phyloP scores from a whole-genome alignment of 2,113 vertebrate species.

The Larimichthys polyactis region DNA sequence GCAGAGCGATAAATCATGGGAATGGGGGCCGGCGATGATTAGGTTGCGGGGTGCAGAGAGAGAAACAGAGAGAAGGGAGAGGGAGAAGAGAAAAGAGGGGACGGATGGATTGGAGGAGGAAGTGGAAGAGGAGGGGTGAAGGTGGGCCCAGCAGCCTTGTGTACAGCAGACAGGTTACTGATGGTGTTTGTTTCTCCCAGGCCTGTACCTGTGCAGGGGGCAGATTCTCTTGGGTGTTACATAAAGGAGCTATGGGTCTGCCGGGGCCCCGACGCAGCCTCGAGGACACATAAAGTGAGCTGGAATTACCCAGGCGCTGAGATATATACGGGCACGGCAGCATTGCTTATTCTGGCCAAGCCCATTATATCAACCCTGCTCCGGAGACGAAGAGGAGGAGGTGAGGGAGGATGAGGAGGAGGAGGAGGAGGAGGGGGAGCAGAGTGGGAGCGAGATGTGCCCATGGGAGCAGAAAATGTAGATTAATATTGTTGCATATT shows the following conservation, averaged over 20 bases:
- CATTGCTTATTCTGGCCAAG: conserved; percentile 77
- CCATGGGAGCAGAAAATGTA: conserved; percentile 74
- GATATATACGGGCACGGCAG: conserved; percentile 66
- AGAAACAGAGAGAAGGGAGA: conserved; percentile 16
- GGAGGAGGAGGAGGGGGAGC: conserved; percentile 11
- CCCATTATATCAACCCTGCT: conserved; percentile 71
- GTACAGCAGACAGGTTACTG: conserved; percentile 82
- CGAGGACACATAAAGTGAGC: conserved; percentile 74
- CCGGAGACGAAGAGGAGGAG: conserved; percentile 51
- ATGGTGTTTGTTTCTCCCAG: conserved; percentile 85
- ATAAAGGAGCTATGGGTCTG: conserved; percentile 80
- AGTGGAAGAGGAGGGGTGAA: conserved; percentile 45
- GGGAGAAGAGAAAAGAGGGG: conserved; percentile 57
- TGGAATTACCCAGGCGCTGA: conserved; percentile 77
- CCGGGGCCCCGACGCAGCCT: conserved; percentile 57
- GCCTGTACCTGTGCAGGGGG: conserved; percentile 79
- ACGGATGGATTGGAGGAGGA: conserved; percentile 60
- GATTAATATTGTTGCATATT: conserved; percentile 78
- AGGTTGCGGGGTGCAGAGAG: conserved; percentile 69
- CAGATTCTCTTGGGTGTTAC: conserved; percentile 81
- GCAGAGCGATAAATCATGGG: conserved; percentile 83
- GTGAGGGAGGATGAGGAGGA: conserved; percentile 19
- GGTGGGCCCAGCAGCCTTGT: conserved; percentile 57
- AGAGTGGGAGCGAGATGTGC: conserved; percentile 50
- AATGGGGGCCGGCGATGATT: conserved; percentile 83